phyloP scores from a whole-genome alignment of 2,113 vertebrate genomes.

The Callospermophilus lateralis region DNA sequence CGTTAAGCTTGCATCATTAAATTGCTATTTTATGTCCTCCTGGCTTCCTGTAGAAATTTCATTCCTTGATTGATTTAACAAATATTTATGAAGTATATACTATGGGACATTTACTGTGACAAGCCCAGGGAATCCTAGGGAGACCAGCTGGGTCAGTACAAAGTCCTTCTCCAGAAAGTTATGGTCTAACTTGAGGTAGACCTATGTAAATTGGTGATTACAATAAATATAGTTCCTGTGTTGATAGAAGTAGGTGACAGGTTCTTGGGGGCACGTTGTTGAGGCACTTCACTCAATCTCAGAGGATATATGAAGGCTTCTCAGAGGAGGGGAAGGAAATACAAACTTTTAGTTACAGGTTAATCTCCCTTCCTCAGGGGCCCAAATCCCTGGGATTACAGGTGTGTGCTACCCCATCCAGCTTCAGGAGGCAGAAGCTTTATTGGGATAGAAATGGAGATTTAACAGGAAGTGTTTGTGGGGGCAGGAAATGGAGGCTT shows the following conservation, averaged over 20 bases:
- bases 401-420: no score
- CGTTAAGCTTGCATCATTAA: slow-evolving; percentile 46
- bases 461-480: neutral
- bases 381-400: no score
- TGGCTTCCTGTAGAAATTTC: slow-evolving; percentile 54
- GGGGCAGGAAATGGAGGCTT: neutral
- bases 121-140: neutral
- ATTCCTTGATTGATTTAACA: slow-evolving; percentile 55
- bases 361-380: neutral
- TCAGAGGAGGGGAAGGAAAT: slow-evolving; percentile 6
- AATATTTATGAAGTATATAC: slow-evolving; percentile 54
- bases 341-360: slow-evolving; percentile 32
- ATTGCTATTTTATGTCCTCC: slow-evolving; percentile 35
- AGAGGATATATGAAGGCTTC: neutral
- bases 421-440: no score
- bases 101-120: neutral
- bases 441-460: no score
- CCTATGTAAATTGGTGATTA: neutral
- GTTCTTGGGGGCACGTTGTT: neutral
- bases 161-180: neutral
- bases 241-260: neutral
- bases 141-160: neutral
- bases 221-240: neutral
- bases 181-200: neutral
- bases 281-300: neutral